Base-by-base conservation (phyloP, 64 coral and sea anemone genomes). In the Anthopleura sola region DNA sequence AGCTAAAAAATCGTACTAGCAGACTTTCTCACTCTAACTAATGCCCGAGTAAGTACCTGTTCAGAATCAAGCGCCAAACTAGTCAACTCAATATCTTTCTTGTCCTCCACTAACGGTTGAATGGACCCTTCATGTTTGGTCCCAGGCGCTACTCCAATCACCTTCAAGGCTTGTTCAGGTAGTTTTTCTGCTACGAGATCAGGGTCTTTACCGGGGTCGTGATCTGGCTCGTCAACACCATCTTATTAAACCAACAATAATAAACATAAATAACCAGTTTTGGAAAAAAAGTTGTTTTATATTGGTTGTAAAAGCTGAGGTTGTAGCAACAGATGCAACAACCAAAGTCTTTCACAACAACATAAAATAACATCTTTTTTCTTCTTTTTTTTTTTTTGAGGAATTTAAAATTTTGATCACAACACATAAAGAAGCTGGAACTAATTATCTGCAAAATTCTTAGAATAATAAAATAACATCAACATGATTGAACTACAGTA, bases 131-230 rank as follows among this genome's bases (percentile, higher is more conserved):
- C 87, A 54, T 99, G 97, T 20, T 81, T 94, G 47, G 84, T 64
- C 15, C 97, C 97, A 90, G 92, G 92, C 80, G 83, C 78, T 57
- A 91, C 84, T 1, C 92, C 97, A 21, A 99, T 86, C 2, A 92
- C 90, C 62, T 94, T 99, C 69, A 99, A 76, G 10, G 97, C 97
- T 48, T 84, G 89, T 3, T 99, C 97, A 0, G 92, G 89, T 20
- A 91, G 84, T 20, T 82, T 78, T 1, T 94, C 89, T 19, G 88
- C 89, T 33, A 99, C 97, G 66, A 86, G 78, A 75, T 99, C 97
- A 12, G 97, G 97, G 54, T 99, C 97, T 60, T 91, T 99, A 28
- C 97, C 97, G 37, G 92, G 97, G 21, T 99, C 97, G 36, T 92
- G 71, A 18, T 83, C 84, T 12, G 55, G 19, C 46, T 94, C 88